phyloP scores from a whole-genome alignment of 2,113 vertebrate genomes.

The Chaetops frenatus region DNA sequence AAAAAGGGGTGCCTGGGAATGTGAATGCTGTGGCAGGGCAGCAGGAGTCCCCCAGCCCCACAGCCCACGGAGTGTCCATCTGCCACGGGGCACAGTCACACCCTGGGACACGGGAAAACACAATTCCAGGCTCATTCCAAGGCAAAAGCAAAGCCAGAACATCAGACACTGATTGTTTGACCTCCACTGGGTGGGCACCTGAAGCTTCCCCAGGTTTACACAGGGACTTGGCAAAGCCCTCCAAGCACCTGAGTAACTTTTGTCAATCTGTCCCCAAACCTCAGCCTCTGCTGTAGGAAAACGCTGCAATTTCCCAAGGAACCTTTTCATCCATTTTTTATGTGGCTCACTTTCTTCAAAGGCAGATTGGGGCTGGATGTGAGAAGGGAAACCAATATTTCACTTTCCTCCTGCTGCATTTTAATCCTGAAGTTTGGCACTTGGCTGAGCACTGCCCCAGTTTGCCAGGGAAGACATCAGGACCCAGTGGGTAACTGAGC shows the following conservation, averaged over 20 bases:
- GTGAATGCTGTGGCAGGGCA: not conserved
- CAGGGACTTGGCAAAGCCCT: not conserved
- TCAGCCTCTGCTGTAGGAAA: not conserved
- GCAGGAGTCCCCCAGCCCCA: not conserved
- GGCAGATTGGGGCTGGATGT: not conserved
- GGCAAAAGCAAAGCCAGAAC: not conserved
- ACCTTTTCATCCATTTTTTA: conserved; percentile 42
- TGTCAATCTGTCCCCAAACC: not conserved
- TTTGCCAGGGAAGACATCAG: not conserved
- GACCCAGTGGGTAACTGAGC: not conserved
- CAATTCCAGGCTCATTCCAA: not conserved
- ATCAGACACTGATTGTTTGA: not conserved
- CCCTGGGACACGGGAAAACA: accelerated
- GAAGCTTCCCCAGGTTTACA: not conserved
- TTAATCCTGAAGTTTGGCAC: not conserved
- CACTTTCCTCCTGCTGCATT: not conserved
- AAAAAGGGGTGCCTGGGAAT: not conserved
- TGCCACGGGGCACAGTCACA: not conserved
- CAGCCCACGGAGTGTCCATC: not conserved
- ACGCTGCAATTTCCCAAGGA: not conserved
- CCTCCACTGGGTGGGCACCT: not conserved
- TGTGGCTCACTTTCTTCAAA: conserved; percentile 9
- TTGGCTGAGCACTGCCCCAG: not conserved
- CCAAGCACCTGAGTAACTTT: not conserved
- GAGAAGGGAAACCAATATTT: conserved; percentile 18